phyloP scores from a whole-genome alignment of 2,113 vertebrate species.

The Ornithorhynchus anatinus region DNA sequence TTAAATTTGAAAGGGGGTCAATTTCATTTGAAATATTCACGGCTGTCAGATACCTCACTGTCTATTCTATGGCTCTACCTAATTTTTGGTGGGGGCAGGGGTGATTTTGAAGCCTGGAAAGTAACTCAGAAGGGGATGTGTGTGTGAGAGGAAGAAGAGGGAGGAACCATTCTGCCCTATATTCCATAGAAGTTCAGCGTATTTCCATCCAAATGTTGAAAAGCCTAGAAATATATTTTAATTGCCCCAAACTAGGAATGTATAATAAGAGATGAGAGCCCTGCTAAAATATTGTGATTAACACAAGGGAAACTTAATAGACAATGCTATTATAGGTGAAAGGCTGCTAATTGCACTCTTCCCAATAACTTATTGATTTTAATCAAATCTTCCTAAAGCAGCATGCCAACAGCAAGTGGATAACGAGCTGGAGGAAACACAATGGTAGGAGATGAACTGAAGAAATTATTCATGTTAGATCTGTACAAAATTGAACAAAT shows the following conservation, averaged over 20 bases:
- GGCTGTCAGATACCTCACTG: too few species aligned
- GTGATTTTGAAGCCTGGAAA: too few species aligned
- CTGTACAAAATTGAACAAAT: constrained; percentile 52
- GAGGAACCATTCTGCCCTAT: too few species aligned
- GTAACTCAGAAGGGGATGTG: too few species aligned
- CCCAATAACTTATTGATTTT: constrained; percentile 69
- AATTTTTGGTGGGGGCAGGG: too few species aligned
- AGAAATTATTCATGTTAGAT: constrained; percentile 56
- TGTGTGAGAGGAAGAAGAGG: too few species aligned
- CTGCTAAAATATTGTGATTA: constrained; percentile 44
- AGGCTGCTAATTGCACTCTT: constrained; percentile 68
- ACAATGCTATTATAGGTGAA: constrained; percentile 55
- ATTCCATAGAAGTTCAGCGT: background rate
- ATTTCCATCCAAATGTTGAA: constrained; percentile 33
- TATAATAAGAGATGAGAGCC: constrained; percentile 36
- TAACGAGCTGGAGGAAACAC: constrained; percentile 30
- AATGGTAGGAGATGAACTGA: constrained; percentile 39
- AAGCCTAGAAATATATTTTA: constrained; percentile 4
- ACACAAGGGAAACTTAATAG: constrained; percentile 57
- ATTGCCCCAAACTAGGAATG: constrained; percentile 17
- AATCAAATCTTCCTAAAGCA: constrained; percentile 65
- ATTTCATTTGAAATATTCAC: too few species aligned
- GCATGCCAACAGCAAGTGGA: constrained; percentile 48
- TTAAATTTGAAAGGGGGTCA: too few species aligned
- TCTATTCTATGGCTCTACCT: too few species aligned